Evolutionary conservation across 2,113 vertebrate genomes (phyloP), one percentile per base, ranked within the genome.

Genomic region (Poeciliopsis turrubarensis): DNA sequence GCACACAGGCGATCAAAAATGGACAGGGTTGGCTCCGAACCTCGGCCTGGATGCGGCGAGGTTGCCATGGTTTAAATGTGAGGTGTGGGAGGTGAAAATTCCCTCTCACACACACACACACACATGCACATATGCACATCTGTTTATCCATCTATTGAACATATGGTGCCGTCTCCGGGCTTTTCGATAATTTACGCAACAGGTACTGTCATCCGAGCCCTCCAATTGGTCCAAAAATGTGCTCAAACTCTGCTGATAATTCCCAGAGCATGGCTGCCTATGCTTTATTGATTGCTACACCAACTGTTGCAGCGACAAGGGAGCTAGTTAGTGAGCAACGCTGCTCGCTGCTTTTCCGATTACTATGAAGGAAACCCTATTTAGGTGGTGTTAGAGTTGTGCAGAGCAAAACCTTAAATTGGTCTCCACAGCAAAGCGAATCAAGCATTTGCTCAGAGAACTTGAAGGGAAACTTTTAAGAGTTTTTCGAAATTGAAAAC

Each of bases 291-390:
- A 91, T 89, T 73, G 75, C 83, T 72, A 70, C 62, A 68, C 79
- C 85, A 91, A 90, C 90, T 89, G 86, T 89, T 88, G 82, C 41
- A 27, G 75, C 72, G 39, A 74, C 91, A 68, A 85, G 91, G 91
- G 90, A 91, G 82, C 90, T 91, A 91, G 90, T 92, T 92, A 92
- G 89, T 6, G 69, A 82, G 76, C n/a, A 12, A 41, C 47, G 71
- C 17, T 4, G 10, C 66, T 72, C 54, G 65, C 51, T 81, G 9
- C 27, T 61, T 9, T 68, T 81, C 51, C 75, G 69, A 72, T 71
- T 57, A 54, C 70, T 80, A 65, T 78, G 75, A 80, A 51, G 66
- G 68, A 63, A 80, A 63, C 68, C 29, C 47, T 68, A 80, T 71
- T 81, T 67, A 72, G 47, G 54, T 39, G 12, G 61, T 60, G 34